Base-by-base conservation (phyloP, 2,113 vertebrate species). In the Saccopteryx bilineata region DNA sequence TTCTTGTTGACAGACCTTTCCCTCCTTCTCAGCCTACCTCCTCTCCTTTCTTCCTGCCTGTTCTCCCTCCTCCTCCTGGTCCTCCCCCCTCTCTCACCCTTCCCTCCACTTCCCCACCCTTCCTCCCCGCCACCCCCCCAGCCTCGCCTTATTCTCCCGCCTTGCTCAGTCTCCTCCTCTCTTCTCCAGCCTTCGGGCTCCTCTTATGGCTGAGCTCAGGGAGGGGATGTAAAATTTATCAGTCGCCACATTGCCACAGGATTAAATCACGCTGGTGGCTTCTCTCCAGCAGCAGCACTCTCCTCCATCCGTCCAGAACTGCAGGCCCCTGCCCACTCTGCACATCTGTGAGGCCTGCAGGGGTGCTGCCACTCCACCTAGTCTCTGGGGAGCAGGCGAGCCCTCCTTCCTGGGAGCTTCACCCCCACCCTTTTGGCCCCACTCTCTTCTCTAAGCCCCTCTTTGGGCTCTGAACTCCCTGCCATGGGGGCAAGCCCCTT, bases 261-360 rank as follows among this genome's bases (percentile, higher is more conserved):
- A 95, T 95, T 61, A 97, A 97, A 87, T 97, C 97, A 98, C 92
- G 76, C 86, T 0, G 19, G 96, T 88, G 28, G 2, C 88, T 91
- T 63, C 95, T 52, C 65, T 48, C 56, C n/a, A 6, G 63, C 48
- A 6, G 63, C 48, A 24, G 13, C 14, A 3, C 39, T 23, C 39
- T 48, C 17, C 19, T 66, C 48, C 31, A 3, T 1, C 4, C 75
- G 31, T n/a, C 2, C 19, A 21, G 54, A 84, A 86, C 33, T 50
- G 0, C 85, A 28, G 66, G 58, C 4, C 0, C 61, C 85, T 80
- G 39, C 1, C 9, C 1, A 46, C 39, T 54, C 28, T 50, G 46
- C 15, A 39, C 68, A 18, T 28, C 31, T 9, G 12, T 33, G 21
- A 58, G 69, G 69, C 39, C 66, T 8, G 39, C 56, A 63, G 1